Percentiles rank a stretch among this genome's conserved stretches.
Conservation (phyloP, 2,113 vertebrate genomes). For the Trichechus manatus region DNA sequence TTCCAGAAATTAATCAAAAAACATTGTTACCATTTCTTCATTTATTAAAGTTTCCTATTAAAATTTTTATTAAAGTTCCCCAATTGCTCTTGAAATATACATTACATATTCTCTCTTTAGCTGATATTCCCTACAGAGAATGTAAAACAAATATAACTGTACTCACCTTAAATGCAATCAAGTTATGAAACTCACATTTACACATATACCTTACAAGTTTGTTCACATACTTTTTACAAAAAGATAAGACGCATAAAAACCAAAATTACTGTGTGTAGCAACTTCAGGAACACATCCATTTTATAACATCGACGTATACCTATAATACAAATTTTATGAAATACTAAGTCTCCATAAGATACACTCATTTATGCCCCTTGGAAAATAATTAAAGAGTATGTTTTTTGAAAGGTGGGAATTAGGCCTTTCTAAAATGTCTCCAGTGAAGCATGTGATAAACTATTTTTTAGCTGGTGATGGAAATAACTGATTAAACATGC, state of each 20-base stretch:
- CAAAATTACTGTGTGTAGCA: not conserved
- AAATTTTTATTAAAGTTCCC: not conserved
- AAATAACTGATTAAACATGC: not conserved
- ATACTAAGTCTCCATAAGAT: not conserved
- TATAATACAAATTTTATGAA: not conserved
- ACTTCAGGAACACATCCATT: not conserved
- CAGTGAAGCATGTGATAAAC: not conserved
- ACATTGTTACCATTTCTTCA: not conserved
- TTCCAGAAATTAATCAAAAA: constrained; percentile 26
- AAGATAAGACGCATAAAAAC: constrained; percentile 15
- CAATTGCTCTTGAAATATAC: not conserved
- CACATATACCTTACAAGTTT: not conserved
- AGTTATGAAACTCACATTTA: constrained; percentile 30
- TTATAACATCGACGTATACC: not conserved
- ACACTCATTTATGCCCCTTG: not conserved
- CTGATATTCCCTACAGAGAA: not conserved
- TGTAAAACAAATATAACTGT: not conserved
- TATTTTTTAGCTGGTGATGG: not conserved
- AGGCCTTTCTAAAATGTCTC: constrained; percentile 1
- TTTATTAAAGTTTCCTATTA: not conserved
- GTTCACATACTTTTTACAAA: not conserved
- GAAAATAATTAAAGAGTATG: not conserved
- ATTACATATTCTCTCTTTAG: not conserved
- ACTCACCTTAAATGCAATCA: constrained; percentile 46
- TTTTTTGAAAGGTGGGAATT: constrained; percentile 23